These are phyloP conservation scores for Poeciliopsis turrubarensis DNA, from an alignment of 2,113 vertebrate genomes.

Conservation along the genomic window DNA sequence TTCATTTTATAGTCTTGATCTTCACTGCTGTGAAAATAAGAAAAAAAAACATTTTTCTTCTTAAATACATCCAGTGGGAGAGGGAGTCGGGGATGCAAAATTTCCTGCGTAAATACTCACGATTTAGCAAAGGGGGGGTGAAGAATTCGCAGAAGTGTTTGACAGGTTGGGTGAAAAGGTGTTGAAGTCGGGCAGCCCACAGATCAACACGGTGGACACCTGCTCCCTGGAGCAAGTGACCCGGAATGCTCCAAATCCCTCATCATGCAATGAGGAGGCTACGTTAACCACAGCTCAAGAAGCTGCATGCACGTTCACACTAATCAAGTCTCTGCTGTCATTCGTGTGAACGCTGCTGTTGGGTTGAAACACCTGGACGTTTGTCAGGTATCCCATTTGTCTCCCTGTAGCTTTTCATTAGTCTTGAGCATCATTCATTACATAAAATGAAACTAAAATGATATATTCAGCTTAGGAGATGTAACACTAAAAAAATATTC, in stretches of 20 bases:
- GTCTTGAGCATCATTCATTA: neutral
- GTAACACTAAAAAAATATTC: no score
- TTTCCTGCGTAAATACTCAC: slow-evolving; percentile 26
- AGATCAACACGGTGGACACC: slow-evolving; percentile 70
- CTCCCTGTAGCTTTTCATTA: neutral
- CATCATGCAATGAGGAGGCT: slow-evolving; percentile 35
- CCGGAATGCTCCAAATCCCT: slow-evolving; percentile 62
- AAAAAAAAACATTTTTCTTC: no score
- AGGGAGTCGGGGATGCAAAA: neutral
- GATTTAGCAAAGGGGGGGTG: slow-evolving; percentile 31
- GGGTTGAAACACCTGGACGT: neutral
- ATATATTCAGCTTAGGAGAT: neutral
- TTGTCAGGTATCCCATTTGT: neutral
- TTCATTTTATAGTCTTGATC: neutral
- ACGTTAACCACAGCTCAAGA: slow-evolving; percentile 8
- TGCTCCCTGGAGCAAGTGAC: slow-evolving; percentile 61
- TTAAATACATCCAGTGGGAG: neutral
- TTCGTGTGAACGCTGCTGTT: neutral
- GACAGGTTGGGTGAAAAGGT: slow-evolving; percentile 64
- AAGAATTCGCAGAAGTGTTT: slow-evolving; percentile 26
- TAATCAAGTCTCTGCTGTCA: slow-evolving; percentile 5
- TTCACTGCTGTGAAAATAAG: neutral
- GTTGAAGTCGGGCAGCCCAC: slow-evolving; percentile 73
- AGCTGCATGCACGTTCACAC: slow-evolving; percentile 8
- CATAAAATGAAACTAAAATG: neutral